Evolutionary conservation across 2,113 vertebrate species (phyloP).

Genomic region (Ursus arctos): DNA sequence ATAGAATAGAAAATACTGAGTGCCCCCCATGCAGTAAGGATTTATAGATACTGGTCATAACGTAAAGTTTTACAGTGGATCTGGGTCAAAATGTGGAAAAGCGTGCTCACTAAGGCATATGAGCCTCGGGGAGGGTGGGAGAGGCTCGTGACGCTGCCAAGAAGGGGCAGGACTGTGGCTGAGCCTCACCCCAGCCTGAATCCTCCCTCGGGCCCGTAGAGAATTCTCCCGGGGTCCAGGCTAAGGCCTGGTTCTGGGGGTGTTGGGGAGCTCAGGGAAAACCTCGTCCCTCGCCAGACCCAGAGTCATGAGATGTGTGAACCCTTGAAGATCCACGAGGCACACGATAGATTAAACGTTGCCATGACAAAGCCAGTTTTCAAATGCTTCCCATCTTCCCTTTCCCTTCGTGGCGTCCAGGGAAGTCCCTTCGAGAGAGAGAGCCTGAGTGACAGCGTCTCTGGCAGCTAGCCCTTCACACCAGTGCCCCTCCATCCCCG

Average conservation of each 20-base stretch:
- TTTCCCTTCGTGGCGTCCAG: fast-evolving
- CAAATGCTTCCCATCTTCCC: background rate
- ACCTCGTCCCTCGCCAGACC: background rate
- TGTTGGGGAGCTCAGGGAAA: background rate
- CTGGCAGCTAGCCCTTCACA: background rate
- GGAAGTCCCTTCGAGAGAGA: background rate
- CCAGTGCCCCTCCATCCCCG: fast-evolving
- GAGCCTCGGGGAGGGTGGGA: background rate
- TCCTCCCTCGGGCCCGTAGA: background rate
- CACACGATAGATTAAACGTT: background rate
- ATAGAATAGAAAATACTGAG: background rate
- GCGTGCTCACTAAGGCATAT: background rate
- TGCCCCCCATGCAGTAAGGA: background rate
- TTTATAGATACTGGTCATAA: background rate
- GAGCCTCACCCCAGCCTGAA: background rate
- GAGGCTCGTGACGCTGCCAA: background rate
- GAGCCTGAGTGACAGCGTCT: background rate
- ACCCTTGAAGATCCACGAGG: background rate
- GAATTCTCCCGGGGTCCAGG: no score
- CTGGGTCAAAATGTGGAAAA: background rate
- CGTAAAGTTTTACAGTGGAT: no score
- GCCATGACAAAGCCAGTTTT: background rate
- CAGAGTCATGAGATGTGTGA: background rate
- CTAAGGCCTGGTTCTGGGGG: background rate
- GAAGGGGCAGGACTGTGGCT: background rate